Conservation (phyloP, 1,140 invertebrate genomes). For the Drosophila saltans region DNA sequence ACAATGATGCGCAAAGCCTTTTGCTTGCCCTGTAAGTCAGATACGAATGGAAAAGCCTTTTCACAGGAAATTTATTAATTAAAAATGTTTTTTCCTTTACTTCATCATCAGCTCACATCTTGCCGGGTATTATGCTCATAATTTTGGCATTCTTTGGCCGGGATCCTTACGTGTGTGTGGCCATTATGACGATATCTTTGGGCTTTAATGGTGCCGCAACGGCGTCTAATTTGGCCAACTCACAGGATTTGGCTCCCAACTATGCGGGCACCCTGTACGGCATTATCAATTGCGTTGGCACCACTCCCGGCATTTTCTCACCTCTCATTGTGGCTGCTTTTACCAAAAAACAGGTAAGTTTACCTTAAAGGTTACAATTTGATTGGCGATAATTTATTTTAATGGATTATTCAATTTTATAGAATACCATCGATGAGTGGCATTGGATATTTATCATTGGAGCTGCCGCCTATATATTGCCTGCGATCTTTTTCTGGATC, state of each 20-base stretch:
- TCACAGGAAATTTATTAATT: not conserved
- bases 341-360: constrained; percentile 86
- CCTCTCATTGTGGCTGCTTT: constrained; percentile 88
- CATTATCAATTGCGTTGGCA: constrained; percentile 89
- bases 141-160: constrained; percentile 88
- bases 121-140: constrained; percentile 88
- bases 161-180: constrained; percentile 86
- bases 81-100: not conserved
- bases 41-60: not conserved
- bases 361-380: not conserved
- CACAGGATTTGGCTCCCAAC: constrained; percentile 88
- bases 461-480: constrained; percentile 87
- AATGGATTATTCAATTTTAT: not conserved
- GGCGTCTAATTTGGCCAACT: constrained; percentile 92
- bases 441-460: constrained; percentile 90
- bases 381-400: not conserved
- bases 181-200: constrained; percentile 89
- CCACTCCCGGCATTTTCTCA: constrained; percentile 89
- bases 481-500: constrained; percentile 88
- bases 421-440: constrained; percentile 92
- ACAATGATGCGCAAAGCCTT: constrained; percentile 88
- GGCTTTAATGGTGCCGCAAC: constrained; percentile 93
- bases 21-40: constrained; percentile 87
- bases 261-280: constrained; percentile 91
- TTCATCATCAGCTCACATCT: constrained; percentile 86